phyloP scores from a whole-genome alignment of 2,113 vertebrate genomes.

The Psilopogon haemacephalus region DNA sequence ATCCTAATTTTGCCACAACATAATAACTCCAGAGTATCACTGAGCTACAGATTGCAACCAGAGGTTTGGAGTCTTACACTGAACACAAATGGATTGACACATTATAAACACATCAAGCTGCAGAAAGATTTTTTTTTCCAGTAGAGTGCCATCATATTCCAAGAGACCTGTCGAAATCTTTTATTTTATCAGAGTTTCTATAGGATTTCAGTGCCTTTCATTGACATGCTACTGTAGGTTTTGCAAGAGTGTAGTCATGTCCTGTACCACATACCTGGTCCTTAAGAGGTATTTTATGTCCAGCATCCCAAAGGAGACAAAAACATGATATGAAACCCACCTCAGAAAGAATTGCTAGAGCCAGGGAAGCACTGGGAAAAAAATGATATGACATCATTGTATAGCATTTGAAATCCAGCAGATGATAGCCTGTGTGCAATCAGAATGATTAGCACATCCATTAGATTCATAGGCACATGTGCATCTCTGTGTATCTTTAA shows the following conservation, averaged over 20 bases:
- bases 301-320: not conserved
- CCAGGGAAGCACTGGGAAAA: not conserved
- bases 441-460: not conserved
- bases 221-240: not conserved
- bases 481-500: not conserved
- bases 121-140: not conserved
- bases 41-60: not conserved
- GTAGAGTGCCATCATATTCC: not conserved
- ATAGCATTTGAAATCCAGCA: not conserved
- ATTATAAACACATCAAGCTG: not conserved
- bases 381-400: not conserved
- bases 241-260: rapidly evolving
- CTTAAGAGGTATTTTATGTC: not conserved
- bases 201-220: not conserved
- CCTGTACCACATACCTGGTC: not conserved
- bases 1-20: not conserved
- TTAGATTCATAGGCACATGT: not conserved
- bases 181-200: not conserved
- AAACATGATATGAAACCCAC: not conserved
- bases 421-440: not conserved
- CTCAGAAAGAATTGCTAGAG: not conserved
- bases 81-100: not conserved
- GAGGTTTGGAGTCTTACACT: not conserved
- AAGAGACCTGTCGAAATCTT: not conserved
- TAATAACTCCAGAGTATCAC: not conserved